Conservation (phyloP, 2,888 invertebrate genomes). For the Charanyca ferruginea region DNA sequence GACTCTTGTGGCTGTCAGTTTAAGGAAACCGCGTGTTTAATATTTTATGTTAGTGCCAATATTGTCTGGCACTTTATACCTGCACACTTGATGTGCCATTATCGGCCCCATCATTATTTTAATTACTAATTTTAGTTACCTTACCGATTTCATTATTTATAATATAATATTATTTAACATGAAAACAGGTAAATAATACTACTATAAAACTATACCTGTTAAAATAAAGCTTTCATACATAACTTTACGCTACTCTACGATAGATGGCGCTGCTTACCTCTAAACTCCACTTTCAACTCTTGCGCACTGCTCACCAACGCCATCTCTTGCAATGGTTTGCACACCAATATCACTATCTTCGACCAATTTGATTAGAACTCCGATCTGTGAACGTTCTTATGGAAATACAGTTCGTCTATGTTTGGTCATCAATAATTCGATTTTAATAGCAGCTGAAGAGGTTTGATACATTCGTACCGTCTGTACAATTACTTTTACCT, state of each 20-base stretch:
- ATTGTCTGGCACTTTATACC: neutral
- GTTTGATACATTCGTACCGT: constrained; percentile 77
- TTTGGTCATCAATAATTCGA: constrained; percentile 80
- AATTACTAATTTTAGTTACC: too few species aligned
- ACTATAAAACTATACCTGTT: neutral
- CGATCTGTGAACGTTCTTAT: constrained; percentile 41
- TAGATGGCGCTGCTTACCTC: constrained; percentile 79
- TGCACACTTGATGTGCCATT: neutral
- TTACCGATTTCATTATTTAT: too few species aligned
- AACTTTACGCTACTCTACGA: constrained; percentile 73
- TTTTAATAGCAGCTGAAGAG: constrained; percentile 82
- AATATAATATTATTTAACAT: neutral
- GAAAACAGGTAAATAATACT: too few species aligned
- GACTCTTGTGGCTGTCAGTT: neutral
- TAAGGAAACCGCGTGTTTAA: neutral
- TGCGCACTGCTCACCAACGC: constrained; percentile 71
- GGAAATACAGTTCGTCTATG: constrained; percentile 56
- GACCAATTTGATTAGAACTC: constrained; percentile 68
- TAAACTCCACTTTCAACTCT: constrained; percentile 61
- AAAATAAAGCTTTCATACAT: neutral
- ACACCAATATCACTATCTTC: constrained; percentile 17
- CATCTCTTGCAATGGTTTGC: constrained; percentile 64
- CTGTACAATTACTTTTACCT: constrained; percentile 82
- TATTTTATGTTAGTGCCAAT: neutral
- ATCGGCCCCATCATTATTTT: too few species aligned